Base-by-base conservation (phyloP, 2,113 vertebrate genomes). In the Cinclus cinclus region DNA sequence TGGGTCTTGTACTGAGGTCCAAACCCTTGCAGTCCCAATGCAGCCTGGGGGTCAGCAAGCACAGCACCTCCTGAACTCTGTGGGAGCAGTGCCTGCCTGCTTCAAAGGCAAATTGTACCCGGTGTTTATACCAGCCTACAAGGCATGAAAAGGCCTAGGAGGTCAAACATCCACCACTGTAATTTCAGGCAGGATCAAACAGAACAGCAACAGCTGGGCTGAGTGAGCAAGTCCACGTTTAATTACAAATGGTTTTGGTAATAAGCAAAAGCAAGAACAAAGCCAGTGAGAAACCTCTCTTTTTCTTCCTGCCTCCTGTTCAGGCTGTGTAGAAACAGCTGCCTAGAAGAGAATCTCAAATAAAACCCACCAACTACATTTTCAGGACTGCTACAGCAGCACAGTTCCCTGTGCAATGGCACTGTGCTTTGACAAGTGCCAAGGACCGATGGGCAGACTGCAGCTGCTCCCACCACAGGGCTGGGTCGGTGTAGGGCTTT, bases 181-280 rank as follows among this genome's bases (percentile, higher is more conserved):
- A 91, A 96, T 96, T 96, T 91, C 84, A 80, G 75, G 91, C 81
- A 94, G 90, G 91, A 93, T 96, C 95, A 95, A 94, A 92, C 50
- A 83, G 68, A 90, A 92, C 73, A 71, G 58, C 56, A 90, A 81
- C 79, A 95, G 94, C 92, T 92, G 92, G 93, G 82, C 82, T 83
- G 85, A 86, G 71, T 9, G 82, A 94, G 91, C 95, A 94, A 91
- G 77, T 88, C 89, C 80, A 83, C 3, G 0, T 90, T 95, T 94
- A 96, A 94, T 95, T 93, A 91, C 85, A 93, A 89, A 71, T 4
- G 35, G 68, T 37, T 94, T 84, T 7, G 23, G 78, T 92, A 94
- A 95, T 56, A 91, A 85, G 94, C 58, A 76, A 90, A 81, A 25
- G 20, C 69, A 68, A 93, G 95, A 93, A 90, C 90, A 95, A 95